Conservation (phyloP, 2,888 invertebrate genomes). For the Bruchidius siliquastri region DNA sequence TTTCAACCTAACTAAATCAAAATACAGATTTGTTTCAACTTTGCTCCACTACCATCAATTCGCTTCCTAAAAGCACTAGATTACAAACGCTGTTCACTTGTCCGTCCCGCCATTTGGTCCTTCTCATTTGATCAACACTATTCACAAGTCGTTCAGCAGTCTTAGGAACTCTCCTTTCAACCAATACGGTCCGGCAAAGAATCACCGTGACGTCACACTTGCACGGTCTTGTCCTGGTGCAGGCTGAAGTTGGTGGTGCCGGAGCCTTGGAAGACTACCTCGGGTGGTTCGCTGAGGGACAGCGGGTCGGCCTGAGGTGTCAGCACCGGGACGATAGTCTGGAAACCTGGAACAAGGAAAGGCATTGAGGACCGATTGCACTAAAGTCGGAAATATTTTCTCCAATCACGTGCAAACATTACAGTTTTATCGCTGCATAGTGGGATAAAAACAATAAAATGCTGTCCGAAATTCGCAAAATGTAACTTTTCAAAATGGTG, state of each 20-base stretch:
- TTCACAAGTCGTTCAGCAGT: slow-evolving; percentile 21
- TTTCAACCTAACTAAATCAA: not conserved
- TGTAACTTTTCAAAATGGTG: too few species aligned
- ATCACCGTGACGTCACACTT: slow-evolving; percentile 64
- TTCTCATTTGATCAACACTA: slow-evolving; percentile 14
- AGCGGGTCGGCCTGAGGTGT: slow-evolving; percentile 44
- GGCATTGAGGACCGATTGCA: too few species aligned
- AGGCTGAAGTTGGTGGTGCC: slow-evolving; percentile 31
- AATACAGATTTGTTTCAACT: not conserved
- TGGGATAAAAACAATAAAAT: too few species aligned
- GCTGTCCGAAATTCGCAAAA: too few species aligned
- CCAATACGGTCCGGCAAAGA: slow-evolving; percentile 35
- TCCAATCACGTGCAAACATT: too few species aligned
- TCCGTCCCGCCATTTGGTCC: slow-evolving; percentile 1
- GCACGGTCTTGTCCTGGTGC: slow-evolving; percentile 46
- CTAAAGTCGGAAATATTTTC: too few species aligned
- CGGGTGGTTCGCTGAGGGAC: slow-evolving; percentile 32
- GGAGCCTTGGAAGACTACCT: slow-evolving; percentile 40
- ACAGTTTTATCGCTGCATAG: too few species aligned
- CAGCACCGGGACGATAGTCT: slow-evolving; percentile 54
- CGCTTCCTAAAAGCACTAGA: not conserved
- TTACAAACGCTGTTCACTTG: slow-evolving; percentile 4
- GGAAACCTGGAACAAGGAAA: slow-evolving; percentile 50
- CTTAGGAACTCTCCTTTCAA: slow-evolving; percentile 43
- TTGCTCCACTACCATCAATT: too few species aligned